These are phyloP conservation scores for Ophioninae sp. DNA, from an alignment of 2,888 invertebrate species.

Conservation along the genomic window DNA sequence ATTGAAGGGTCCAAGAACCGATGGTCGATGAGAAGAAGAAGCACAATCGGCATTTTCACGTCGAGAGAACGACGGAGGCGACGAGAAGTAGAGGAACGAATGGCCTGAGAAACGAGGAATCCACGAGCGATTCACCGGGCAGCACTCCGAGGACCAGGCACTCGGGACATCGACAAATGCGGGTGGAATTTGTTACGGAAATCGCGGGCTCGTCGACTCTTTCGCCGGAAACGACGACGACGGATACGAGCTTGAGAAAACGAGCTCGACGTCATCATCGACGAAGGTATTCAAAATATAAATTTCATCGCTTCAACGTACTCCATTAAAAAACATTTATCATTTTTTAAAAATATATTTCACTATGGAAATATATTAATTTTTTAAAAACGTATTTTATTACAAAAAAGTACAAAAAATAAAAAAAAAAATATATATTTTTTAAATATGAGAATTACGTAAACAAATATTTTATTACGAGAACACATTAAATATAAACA, in stretches of 20 bases:
- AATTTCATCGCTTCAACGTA: not conserved
- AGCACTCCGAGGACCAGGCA: conserved; percentile 66
- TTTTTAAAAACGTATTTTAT: too few species aligned
- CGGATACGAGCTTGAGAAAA: conserved; percentile 48
- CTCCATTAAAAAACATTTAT: not conserved
- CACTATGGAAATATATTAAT: not conserved
- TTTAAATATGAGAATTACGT: too few species aligned
- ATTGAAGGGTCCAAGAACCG: conserved; percentile 59
- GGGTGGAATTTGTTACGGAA: conserved; percentile 54
- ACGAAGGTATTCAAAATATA: conserved; percentile 66
- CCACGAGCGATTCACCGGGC: conserved; percentile 54
- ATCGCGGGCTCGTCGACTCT: conserved; percentile 44
- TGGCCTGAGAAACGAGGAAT: conserved; percentile 28
- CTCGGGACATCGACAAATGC: conserved; percentile 62
- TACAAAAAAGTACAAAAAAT: not conserved
- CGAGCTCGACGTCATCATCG: conserved; percentile 76
- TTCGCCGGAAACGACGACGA: conserved; percentile 65
- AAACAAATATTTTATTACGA: not conserved
- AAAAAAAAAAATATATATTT: too few species aligned
- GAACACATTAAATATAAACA: not conserved
- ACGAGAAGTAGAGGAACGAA: conserved; percentile 26
- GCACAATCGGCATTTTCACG: conserved; percentile 53
- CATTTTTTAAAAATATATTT: not conserved
- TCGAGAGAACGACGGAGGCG: conserved; percentile 35
- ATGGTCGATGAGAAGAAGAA: conserved; percentile 49